phyloP scores from a whole-genome alignment of 2,888 invertebrate species.

The Electrophaes corylata region DNA sequence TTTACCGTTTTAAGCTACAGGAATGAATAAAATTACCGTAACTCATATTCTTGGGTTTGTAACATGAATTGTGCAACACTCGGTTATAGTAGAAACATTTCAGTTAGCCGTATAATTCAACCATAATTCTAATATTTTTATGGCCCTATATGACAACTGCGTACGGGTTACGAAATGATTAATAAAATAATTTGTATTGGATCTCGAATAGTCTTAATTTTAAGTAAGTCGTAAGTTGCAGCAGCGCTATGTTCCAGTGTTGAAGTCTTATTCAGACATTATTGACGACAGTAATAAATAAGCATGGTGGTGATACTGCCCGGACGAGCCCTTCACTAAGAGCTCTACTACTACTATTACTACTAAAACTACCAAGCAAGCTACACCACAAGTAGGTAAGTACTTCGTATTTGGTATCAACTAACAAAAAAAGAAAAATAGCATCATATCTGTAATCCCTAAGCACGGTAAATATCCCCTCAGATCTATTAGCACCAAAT shows the following conservation, averaged over 20 bases:
- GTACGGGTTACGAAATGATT: conserved; percentile 15
- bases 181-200: conserved; percentile 6
- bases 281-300: neutral
- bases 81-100: conserved; percentile 4
- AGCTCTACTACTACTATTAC: no score
- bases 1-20: neutral
- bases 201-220: neutral
- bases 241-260: no score
- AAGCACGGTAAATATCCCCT: no score
- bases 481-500: no score
- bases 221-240: no score
- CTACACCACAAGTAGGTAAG: no score
- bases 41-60: conserved; percentile 7
- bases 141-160: conserved; percentile 23
- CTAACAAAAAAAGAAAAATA: no score
- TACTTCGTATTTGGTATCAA: no score
- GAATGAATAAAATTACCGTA: conserved; percentile 8
- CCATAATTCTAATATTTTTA: conserved; percentile 39
- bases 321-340: no score
- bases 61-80: conserved; percentile 13
- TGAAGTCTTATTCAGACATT: neutral
- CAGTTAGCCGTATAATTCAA: conserved; percentile 39
- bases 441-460: no score
- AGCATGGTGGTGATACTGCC: no score
- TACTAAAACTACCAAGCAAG: no score